phyloP scores from a whole-genome alignment of 2,888 invertebrate species.

The Agrochola macilenta region DNA sequence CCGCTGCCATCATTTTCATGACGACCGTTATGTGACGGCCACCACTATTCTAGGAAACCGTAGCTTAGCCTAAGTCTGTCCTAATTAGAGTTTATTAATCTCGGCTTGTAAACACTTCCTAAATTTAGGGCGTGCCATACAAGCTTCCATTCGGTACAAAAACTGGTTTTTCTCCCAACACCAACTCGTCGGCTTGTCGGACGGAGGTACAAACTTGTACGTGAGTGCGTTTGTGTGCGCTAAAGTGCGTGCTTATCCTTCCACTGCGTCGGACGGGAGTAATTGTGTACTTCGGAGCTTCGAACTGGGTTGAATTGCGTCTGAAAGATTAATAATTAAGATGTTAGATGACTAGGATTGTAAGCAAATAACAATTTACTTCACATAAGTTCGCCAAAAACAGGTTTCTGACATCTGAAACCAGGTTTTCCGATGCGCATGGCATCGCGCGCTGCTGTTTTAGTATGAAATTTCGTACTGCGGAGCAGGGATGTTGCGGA shows the following conservation, averaged over 20 bases:
- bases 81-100: background rate
- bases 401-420: no score
- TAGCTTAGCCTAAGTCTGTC: no score
- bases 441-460: no score
- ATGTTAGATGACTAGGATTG: no score
- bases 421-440: no score
- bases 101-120: background rate
- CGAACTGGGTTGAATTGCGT: constrained; percentile 68
- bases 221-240: constrained; percentile 62
- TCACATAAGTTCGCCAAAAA: no score
- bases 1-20: no score
- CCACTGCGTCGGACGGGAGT: constrained; percentile 89
- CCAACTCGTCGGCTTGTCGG: constrained; percentile 68
- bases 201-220: constrained; percentile 71
- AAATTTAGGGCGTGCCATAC: constrained; percentile 68
- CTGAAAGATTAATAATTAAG: constrained; percentile 62
- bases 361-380: no score
- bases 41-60: no score
- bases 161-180: constrained; percentile 61
- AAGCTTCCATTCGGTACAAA: constrained; percentile 76
- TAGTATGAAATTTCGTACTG: no score
- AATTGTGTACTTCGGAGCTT: constrained; percentile 76
- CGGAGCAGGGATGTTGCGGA: no score
- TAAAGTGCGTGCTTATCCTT: constrained; percentile 69
- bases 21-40: no score